Evolutionary conservation across 2,113 vertebrate species (phyloP).

Genomic region (Caranx ignobilis): DNA sequence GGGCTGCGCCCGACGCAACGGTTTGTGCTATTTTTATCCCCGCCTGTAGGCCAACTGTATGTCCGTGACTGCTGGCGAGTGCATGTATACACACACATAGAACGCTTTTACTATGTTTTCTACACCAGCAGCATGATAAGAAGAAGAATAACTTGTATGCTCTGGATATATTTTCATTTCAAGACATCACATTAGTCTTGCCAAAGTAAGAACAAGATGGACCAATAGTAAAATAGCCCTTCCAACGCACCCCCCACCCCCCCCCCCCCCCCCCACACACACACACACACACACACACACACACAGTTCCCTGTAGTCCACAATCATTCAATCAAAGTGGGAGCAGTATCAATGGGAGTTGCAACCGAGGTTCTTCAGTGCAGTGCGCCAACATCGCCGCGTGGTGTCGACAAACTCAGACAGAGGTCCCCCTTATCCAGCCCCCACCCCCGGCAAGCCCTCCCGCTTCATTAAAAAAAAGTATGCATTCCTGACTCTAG

Average conservation of each 20-base stretch:
- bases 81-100: conserved; percentile 43
- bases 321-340: conserved; percentile 58
- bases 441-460: not conserved
- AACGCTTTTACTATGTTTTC: not conserved
- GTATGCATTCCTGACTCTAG: conserved; percentile 21
- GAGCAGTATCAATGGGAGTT: conserved; percentile 60
- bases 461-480: conserved; percentile 1
- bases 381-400: conserved; percentile 51
- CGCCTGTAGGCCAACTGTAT: conserved; percentile 82
- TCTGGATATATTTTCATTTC: not conserved
- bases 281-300: not conserved
- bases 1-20: conserved; percentile 82
- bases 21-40: conserved; percentile 88
- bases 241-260: not conserved
- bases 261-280: not conserved
- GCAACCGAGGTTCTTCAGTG: conserved; percentile 34
- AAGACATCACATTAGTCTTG: not conserved
- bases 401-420: conserved; percentile 77
- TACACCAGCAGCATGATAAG: not conserved
- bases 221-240: not conserved
- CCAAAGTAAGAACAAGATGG: not conserved
- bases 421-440: not conserved
- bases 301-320: conserved; percentile 46
- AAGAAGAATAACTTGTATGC: not conserved
- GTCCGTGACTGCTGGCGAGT: conserved; percentile 72